These are phyloP conservation scores for Capitulum mitella DNA, from an alignment of 2,888 invertebrate genomes.

Conservation along the genomic window DNA sequence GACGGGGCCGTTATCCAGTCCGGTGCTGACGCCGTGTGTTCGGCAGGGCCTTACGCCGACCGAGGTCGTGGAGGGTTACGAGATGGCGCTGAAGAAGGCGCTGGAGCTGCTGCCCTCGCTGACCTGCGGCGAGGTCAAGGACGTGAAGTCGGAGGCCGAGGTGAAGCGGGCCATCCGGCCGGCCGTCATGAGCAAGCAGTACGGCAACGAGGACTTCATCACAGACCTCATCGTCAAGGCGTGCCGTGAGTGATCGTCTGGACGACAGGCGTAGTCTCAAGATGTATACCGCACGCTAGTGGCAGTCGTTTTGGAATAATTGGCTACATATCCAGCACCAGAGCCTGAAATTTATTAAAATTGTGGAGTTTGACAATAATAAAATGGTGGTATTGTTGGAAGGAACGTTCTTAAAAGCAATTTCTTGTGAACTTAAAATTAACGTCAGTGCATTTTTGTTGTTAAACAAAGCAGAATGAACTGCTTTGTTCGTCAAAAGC, in stretches of 20 bases:
- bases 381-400: too few species aligned
- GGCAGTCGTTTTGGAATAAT: too few species aligned
- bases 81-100: slow-evolving; percentile 78
- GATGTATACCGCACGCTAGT: too few species aligned
- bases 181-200: slow-evolving; percentile 94
- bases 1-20: not conserved
- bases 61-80: slow-evolving; percentile 94
- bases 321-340: too few species aligned
- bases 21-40: not conserved
- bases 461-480: too few species aligned
- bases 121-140: slow-evolving; percentile 67
- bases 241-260: slow-evolving; percentile 58
- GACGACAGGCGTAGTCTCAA: too few species aligned
- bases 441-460: too few species aligned
- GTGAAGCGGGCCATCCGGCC: slow-evolving; percentile 56
- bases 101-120: slow-evolving; percentile 80
- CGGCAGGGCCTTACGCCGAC: slow-evolving; percentile 84
- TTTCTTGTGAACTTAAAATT: too few species aligned
- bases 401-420: too few species aligned
- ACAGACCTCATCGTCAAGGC: slow-evolving; percentile 77
- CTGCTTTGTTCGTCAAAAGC: too few species aligned
- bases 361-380: too few species aligned
- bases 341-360: too few species aligned
- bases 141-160: slow-evolving; percentile 39
- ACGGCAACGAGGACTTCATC: slow-evolving; percentile 91